Conservation (phyloP, 2,113 vertebrate genomes). For the Chascanopsetta lugubris region DNA sequence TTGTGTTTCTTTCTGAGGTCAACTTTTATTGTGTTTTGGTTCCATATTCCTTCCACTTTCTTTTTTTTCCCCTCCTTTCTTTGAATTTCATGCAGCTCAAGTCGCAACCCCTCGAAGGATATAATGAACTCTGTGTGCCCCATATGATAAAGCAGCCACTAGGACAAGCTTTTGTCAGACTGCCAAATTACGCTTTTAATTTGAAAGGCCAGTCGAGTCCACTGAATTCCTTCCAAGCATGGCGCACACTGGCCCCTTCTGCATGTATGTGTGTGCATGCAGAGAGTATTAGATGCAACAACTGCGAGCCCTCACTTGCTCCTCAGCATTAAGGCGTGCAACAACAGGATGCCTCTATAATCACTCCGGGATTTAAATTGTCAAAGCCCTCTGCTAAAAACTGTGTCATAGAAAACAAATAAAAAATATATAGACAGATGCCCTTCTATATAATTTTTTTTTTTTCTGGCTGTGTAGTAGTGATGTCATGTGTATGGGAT, state of each 20-base stretch:
- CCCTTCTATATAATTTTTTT: not conserved
- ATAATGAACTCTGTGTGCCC: slow-evolving; percentile 5
- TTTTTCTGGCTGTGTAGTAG: not conserved
- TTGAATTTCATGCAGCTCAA: slow-evolving; percentile 21
- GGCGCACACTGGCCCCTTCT: not conserved
- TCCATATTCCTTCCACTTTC: not conserved
- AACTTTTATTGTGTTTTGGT: slow-evolving; percentile 13
- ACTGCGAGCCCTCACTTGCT: slow-evolving; percentile 47
- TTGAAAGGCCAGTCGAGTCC: slow-evolving; percentile 23
- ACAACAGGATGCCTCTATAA: slow-evolving; percentile 13
- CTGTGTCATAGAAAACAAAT: slow-evolving; percentile 5
- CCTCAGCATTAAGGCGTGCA: slow-evolving; percentile 29
- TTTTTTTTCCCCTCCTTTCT: not conserved
- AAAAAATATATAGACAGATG: slow-evolving; percentile 1
- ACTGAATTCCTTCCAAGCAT: slow-evolving; percentile 12
- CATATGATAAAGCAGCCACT: not conserved
- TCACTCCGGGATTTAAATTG: slow-evolving; percentile 21
- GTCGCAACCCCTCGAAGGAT: slow-evolving; percentile 1
- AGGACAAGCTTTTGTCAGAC: slow-evolving; percentile 19
- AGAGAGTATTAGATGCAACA: slow-evolving; percentile 44
- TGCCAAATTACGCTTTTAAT: slow-evolving; percentile 28
- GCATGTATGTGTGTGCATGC: slow-evolving; percentile 35
- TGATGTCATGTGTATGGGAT: slow-evolving; percentile 6
- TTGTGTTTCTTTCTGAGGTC: slow-evolving; percentile 6
- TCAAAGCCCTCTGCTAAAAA: slow-evolving; percentile 12